Percentiles rank a stretch among this genome's conserved stretches.
Evolutionary conservation across 2,888 invertebrate genomes (phyloP).

Genomic region (Dryococelus australis): DNA sequence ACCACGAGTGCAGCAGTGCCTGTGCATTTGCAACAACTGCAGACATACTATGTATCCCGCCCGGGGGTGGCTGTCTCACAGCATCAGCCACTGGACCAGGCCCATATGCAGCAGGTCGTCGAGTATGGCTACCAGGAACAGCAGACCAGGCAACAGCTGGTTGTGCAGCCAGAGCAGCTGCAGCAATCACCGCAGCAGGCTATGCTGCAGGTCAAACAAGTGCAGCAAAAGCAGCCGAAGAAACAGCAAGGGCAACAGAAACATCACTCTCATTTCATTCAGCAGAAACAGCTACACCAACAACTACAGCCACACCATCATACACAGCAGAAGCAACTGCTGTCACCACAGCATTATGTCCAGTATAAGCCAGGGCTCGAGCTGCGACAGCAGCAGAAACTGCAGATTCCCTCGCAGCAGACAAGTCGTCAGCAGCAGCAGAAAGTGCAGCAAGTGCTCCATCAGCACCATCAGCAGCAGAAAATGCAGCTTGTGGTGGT

Average conservation of each 20-base stretch:
- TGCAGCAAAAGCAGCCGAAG: not conserved
- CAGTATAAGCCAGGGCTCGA: not conserved
- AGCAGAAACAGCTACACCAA: not conserved
- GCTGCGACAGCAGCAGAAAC: not conserved
- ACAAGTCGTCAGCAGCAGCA: not conserved
- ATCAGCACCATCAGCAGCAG: not conserved
- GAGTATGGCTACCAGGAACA: not conserved
- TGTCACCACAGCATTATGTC: not conserved
- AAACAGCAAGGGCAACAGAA: not conserved
- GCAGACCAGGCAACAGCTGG: not conserved
- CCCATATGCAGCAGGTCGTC: not conserved
- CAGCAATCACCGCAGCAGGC: not conserved
- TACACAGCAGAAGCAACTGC: not conserved
- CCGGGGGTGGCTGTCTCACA: not conserved
- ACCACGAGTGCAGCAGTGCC: not conserved
- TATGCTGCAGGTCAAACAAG: not conserved
- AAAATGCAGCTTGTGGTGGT: not conserved
- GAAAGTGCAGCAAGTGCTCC: not conserved
- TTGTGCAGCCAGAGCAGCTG: not conserved
- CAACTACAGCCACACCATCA: not conserved
- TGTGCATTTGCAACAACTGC: not conserved
- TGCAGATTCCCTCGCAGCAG: not conserved
- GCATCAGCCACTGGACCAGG: constrained; percentile 1
- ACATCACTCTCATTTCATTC: not conserved
- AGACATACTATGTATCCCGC: not conserved